A percentile compares a stretch with the other conserved stretches of the same genome.
These are phyloP conservation scores for Cuniculus paca DNA, from an alignment of 2,797 vertebrate species.

Conservation along the genomic window DNA sequence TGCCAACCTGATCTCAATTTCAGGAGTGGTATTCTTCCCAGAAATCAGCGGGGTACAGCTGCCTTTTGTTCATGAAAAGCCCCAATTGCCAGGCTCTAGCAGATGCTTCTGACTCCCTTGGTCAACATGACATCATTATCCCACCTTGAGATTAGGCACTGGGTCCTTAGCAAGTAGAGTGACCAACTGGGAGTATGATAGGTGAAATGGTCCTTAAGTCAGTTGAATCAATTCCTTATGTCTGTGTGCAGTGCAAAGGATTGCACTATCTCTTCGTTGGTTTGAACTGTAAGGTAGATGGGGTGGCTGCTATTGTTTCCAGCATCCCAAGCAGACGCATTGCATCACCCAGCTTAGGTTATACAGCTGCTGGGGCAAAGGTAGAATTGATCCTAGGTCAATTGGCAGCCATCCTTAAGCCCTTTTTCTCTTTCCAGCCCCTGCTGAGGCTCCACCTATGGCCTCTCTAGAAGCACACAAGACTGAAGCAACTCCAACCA, in stretches of 20 bases:
- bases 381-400: neutral
- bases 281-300: neutral
- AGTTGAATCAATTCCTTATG: neutral
- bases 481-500: neutral
- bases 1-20: neutral
- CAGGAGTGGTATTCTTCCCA: neutral
- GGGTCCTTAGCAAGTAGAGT: neutral
- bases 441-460: neutral
- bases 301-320: neutral
- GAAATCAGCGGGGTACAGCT: neutral
- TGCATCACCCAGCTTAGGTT: neutral
- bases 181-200: too few species aligned
- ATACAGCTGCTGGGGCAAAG: neutral
- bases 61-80: neutral
- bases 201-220: neutral
- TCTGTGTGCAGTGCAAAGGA: neutral
- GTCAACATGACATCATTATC: neutral
- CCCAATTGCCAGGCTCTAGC: neutral
- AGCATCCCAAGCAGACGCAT: neutral
- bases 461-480: slow-evolving; percentile 11
- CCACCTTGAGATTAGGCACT: neutral
- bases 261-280: neutral
- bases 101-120: neutral
- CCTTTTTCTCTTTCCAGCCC: slow-evolving; percentile 20
- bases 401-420: neutral